These are phyloP conservation scores for Caracal caracal DNA, from an alignment of 2,113 vertebrate species.

Conservation along the genomic window DNA sequence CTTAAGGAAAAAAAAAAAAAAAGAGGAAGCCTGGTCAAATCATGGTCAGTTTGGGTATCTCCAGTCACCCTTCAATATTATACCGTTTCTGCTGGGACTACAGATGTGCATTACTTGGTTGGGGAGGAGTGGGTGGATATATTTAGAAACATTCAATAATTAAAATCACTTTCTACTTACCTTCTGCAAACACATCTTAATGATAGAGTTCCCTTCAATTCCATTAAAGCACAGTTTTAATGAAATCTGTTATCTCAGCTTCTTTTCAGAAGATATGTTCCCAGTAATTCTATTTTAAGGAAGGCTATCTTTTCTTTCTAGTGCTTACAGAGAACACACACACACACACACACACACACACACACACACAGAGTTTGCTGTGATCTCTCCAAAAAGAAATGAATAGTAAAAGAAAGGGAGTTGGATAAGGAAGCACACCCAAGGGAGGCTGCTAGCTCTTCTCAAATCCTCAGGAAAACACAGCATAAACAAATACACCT, in stretches of 20 bases:
- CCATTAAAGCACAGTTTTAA: constrained; percentile 62
- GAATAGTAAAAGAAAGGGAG: constrained; percentile 44
- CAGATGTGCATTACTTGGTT: constrained; percentile 2
- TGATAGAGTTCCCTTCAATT: constrained; percentile 61
- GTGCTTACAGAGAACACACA: constrained; percentile 25
- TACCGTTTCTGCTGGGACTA: not conserved
- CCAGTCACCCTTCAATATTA: not conserved
- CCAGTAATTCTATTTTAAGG: constrained; percentile 69
- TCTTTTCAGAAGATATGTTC: constrained; percentile 54
- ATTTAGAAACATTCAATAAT: constrained; percentile 79
- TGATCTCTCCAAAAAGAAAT: constrained; percentile 13
- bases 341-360: not conserved
- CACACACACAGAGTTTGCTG: constrained; percentile 13
- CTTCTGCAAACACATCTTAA: constrained; percentile 72
- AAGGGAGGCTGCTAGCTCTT: constrained; percentile 40
- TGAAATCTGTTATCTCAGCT: constrained; percentile 72
- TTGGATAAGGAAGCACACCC: constrained; percentile 10
- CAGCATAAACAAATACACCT: constrained; percentile 62
- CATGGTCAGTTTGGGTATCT: not conserved
- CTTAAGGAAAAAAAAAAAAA: too few species aligned
- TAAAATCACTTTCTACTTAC: constrained; percentile 74
- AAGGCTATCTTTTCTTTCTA: constrained; percentile 62
- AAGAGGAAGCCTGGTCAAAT: not conserved
- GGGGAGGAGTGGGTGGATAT: constrained; percentile 35
- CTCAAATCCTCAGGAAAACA: constrained; percentile 54